Percentiles rank a stretch among this genome's conserved stretches.
phyloP scores from a whole-genome alignment of 2,888 invertebrate species.

The Drosophila infuscata region DNA sequence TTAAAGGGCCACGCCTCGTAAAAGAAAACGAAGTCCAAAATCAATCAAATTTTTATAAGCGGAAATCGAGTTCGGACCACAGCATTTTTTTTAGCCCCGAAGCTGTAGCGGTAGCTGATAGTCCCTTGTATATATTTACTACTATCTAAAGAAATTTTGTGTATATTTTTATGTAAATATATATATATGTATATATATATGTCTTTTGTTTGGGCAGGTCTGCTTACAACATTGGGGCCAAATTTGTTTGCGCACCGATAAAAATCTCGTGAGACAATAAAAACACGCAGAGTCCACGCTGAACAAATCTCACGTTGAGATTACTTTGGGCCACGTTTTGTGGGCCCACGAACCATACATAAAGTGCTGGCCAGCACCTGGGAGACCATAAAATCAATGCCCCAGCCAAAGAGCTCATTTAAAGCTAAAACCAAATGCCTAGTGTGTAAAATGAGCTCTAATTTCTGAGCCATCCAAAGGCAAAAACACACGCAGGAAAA shows the following conservation, averaged over 20 bases:
- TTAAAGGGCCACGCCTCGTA: conserved; percentile 21
- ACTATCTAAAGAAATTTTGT: not conserved
- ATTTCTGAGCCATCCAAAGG: conserved; percentile 2
- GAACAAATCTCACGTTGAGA: conserved; percentile 47
- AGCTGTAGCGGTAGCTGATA: conserved; percentile 5
- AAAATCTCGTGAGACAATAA: conserved; percentile 69
- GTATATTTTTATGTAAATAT: not conserved
- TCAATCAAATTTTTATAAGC: conserved; percentile 67
- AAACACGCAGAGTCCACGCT: conserved; percentile 41
- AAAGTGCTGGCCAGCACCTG: conserved; percentile 43
- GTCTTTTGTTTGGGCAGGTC: conserved; percentile 17
- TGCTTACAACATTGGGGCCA: conserved; percentile 39
- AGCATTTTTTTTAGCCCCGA: conserved; percentile 26
- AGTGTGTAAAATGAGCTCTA: conserved; percentile 36
- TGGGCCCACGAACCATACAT: conserved; percentile 42
- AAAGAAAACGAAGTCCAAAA: conserved; percentile 37
- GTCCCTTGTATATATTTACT: conserved; percentile 10
- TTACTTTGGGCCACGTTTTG: conserved; percentile 51
- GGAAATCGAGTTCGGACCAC: conserved; percentile 48
- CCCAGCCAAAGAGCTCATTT: conserved; percentile 20
- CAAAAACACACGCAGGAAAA: not conserved
- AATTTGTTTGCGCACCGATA: conserved; percentile 61
- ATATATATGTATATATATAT: not conserved
- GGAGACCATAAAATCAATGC: conserved; percentile 52
- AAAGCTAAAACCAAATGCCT: conserved; percentile 40